phyloP scores from a whole-genome alignment of 2,113 vertebrate species.

The Sorex araneus region DNA sequence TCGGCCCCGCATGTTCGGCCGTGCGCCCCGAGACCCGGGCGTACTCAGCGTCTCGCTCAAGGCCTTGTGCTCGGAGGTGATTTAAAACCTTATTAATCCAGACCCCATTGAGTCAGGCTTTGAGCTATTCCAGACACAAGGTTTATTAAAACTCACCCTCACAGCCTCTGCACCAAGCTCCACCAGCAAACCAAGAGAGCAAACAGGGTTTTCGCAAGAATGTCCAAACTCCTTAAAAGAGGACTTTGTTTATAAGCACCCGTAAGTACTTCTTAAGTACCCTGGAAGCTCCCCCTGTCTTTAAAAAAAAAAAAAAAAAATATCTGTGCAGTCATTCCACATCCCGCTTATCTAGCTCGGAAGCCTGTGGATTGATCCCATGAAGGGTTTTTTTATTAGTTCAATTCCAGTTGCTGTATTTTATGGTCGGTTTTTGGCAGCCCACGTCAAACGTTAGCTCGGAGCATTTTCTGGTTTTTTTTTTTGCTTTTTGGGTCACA shows the following conservation, averaged over 20 bases:
- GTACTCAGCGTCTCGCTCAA: constrained; percentile 60
- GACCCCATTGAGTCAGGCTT: constrained; percentile 67
- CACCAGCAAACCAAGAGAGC: constrained; percentile 71
- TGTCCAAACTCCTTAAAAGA: constrained; percentile 72
- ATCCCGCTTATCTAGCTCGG: constrained; percentile 55
- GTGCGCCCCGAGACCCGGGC: constrained; percentile 53
- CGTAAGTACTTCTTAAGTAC: constrained; percentile 79
- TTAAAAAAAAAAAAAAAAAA: no score
- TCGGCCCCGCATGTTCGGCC: not conserved
- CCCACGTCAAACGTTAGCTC: constrained; percentile 67
- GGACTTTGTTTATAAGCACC: constrained; percentile 75
- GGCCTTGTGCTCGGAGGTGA: constrained; percentile 71
- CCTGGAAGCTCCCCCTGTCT: constrained; percentile 57
- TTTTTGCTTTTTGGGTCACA: no score
- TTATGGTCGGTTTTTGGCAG: constrained; percentile 61
- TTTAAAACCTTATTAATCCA: constrained; percentile 81
- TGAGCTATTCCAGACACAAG: constrained; percentile 80
- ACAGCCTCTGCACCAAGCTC: constrained; percentile 67
- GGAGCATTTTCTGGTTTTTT: not conserved
- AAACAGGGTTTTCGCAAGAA: constrained; percentile 72
- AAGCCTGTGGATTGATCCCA: constrained; percentile 64
- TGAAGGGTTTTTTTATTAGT: constrained; percentile 61
- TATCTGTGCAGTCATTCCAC: constrained; percentile 59
- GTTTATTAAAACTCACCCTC: constrained; percentile 77
- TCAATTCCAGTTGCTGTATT: constrained; percentile 69